Evolutionary conservation across 2,888 invertebrate species (phyloP), one percentile per base, ranked within the genome.

Genomic region (Hipparchia semele): DNA sequence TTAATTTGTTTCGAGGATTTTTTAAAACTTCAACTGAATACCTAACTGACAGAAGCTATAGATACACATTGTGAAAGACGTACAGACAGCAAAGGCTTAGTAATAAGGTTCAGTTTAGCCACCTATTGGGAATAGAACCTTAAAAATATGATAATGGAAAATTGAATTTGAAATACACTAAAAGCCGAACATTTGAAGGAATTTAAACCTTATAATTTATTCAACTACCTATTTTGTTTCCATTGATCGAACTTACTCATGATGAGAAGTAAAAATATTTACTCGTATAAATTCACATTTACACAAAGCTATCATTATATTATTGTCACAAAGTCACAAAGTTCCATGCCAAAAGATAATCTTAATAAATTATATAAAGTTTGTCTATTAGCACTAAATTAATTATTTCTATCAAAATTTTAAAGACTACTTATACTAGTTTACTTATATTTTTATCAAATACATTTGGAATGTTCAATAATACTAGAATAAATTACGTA

Each of bases 391-490:
- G 23, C 72, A 64, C 56, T 68, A 59, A 12, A 33, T 54, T 39
- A 51, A 8, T 12, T 2, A 62, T 39, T n/a, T 61, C 5, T 8
- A 58, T 58, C 13, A 46, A n/a, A 46, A 2, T 46, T 51, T 9
- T 66, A 60, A 49, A 3, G 8, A 49, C 61, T 68, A 51, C 13
- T 62, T 60, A 7, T 13, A 33, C 60, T 61, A 67, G 4, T 51
- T 60, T 64, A 59, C 51, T 51, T 59, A 54, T 59, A 58, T 68
- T 53, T 45, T 23, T 68, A 68, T 73, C 59, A 49, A 65, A 65
- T 74, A 73, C 70, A 74, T 72, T 76, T 76, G 74, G 74, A 76
- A 74, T 76, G 76, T 72, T 51, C 45, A 53, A 64, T 74, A 76
- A 74, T 73, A 74, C 76, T 76, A 73, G n/a, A 71, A 74, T 74